These are phyloP conservation scores for Abrostola tripartita DNA, from an alignment of 2,888 invertebrate genomes.

Conservation along the genomic window DNA sequence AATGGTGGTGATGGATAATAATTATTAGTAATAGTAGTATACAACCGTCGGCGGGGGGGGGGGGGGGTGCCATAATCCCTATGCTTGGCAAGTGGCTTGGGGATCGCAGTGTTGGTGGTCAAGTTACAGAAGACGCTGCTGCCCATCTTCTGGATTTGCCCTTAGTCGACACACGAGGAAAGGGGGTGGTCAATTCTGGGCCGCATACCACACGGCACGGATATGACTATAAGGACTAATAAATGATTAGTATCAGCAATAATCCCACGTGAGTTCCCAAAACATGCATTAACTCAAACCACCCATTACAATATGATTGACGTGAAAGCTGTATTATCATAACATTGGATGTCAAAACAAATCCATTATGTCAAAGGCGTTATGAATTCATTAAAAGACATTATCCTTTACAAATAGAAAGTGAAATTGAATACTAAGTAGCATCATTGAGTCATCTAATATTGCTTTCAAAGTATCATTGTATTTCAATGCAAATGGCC, in stretches of 20 bases:
- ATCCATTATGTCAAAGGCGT: slow-evolving; percentile 42
- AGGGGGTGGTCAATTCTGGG: too few relatives aligned
- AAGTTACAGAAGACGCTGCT: too few relatives aligned
- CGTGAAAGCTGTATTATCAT: slow-evolving; percentile 32
- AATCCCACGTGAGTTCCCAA: neutral
- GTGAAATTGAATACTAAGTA: slow-evolving; percentile 44
- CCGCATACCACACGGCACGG: too few relatives aligned
- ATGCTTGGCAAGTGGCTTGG: too few relatives aligned
- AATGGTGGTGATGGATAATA: too few relatives aligned
- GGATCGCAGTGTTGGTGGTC: too few relatives aligned
- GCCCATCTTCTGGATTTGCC: too few relatives aligned
- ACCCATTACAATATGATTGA: slow-evolving; percentile 12
- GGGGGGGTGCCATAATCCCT: too few relatives aligned
- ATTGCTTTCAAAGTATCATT: slow-evolving; percentile 47
- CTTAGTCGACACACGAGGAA: too few relatives aligned
- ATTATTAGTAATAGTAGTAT: too few relatives aligned
- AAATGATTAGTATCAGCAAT: neutral
- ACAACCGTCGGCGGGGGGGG: too few relatives aligned
- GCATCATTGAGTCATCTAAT: slow-evolving; percentile 50
- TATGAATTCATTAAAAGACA: slow-evolving; percentile 54
- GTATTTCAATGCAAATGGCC: slow-evolving; percentile 58
- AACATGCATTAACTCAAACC: neutral
- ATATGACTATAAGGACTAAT: too few relatives aligned
- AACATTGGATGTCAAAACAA: slow-evolving; percentile 14
- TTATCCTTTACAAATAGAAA: slow-evolving; percentile 55